Conservation (phyloP, 1,140 invertebrate species). For the Zaprionus taronus region DNA sequence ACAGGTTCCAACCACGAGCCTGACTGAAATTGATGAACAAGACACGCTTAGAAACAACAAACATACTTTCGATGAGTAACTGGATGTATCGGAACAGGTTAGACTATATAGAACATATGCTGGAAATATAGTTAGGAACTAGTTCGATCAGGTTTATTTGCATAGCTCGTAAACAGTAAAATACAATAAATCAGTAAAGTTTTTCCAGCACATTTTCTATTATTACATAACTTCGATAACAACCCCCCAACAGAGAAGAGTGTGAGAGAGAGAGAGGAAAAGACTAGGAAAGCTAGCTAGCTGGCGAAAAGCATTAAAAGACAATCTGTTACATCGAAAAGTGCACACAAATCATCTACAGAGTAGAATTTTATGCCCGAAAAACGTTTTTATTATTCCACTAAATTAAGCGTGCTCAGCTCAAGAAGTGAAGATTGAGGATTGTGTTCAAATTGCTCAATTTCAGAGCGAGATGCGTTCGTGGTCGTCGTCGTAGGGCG, state of each 20-base stretch:
- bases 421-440: slow-evolving; percentile 16
- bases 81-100: neutral
- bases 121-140: neutral
- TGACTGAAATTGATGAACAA: neutral
- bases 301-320: slow-evolving; percentile 62
- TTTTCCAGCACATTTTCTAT: neutral
- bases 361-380: slow-evolving; percentile 71
- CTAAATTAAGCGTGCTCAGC: slow-evolving; percentile 70
- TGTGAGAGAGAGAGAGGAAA: slow-evolving; percentile 20
- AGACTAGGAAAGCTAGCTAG: neutral
- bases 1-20: neutral
- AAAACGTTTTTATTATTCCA: slow-evolving; percentile 83
- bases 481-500: slow-evolving; percentile 43
- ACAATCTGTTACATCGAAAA: slow-evolving; percentile 82
- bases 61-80: neutral
- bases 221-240: slow-evolving; percentile 7
- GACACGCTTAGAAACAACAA: neutral
- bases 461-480: slow-evolving; percentile 24
- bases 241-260: slow-evolving; percentile 18
- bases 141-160: neutral
- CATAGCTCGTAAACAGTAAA: neutral
- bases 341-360: slow-evolving; percentile 77
- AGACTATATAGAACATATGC: neutral
- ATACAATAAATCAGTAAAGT: neutral
- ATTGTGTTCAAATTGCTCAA: slow-evolving; percentile 26